A percentile compares a stretch with the other conserved stretches of the same genome.
Conservation (phyloP, 2,888 invertebrate genomes). For the Macropis europaea region DNA sequence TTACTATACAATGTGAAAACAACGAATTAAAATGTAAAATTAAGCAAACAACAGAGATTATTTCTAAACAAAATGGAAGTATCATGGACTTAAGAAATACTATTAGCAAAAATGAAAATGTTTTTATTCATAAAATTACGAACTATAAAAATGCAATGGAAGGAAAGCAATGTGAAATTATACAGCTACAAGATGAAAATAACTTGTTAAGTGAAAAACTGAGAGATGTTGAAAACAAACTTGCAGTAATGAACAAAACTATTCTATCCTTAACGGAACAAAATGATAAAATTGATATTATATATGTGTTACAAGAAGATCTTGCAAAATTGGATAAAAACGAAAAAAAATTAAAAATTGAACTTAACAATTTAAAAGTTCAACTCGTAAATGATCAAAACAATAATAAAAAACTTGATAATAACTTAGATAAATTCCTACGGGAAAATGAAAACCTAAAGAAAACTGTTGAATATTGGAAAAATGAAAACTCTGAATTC, state of each 20-base stretch:
- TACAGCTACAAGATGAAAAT: constrained; percentile 46
- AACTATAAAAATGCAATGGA: constrained; percentile 31
- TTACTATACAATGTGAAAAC: constrained; percentile 52
- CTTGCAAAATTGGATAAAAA: constrained; percentile 52
- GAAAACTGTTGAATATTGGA: constrained; percentile 44
- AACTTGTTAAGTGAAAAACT: constrained; percentile 37
- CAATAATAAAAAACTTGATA: constrained; percentile 56
- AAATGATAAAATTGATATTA: constrained; percentile 50
- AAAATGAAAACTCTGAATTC: constrained; percentile 36
- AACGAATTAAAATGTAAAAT: constrained; percentile 41
- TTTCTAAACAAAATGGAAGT: constrained; percentile 43
- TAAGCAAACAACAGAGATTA: constrained; percentile 24
- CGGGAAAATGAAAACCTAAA: constrained; percentile 59
- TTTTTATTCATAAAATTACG: constrained; percentile 8
- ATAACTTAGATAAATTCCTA: constrained; percentile 40
- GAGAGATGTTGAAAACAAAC: constrained; percentile 34
- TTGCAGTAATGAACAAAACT: constrained; percentile 41
- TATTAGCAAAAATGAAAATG: constrained; percentile 37
- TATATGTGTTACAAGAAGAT: constrained; percentile 52
- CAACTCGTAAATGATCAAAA: constrained; percentile 49
- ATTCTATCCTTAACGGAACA: constrained; percentile 45
- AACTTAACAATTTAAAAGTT: constrained; percentile 43
- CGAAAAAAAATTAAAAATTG: constrained; percentile 47
- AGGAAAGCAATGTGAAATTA: constrained; percentile 39
- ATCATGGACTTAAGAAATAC: constrained; percentile 40